Base-by-base conservation (phyloP, 1,140 invertebrate species). In the Oryctes rhinoceros region DNA sequence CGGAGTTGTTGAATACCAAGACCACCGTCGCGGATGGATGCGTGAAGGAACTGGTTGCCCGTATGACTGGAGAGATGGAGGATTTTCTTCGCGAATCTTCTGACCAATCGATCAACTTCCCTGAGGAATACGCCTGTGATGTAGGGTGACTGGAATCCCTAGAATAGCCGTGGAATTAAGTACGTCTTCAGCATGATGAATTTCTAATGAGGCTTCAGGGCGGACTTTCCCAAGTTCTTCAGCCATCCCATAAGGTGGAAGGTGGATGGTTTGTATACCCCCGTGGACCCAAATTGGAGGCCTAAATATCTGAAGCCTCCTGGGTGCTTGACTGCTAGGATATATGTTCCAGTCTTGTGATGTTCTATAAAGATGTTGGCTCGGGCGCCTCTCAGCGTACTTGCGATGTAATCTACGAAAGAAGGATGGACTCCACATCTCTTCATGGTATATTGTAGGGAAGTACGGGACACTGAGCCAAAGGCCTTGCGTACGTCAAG, bases 381-480 rank as follows among this genome's bases (percentile, higher is more conserved):
- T 0, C n/a, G n/a, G 48, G 48, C 48, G 48, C 6, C 6, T 1
- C 39, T 30, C 59, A 86, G 85, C 10, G 83, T 35, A 15, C 79
- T 48, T 44, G 81, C 80, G 9, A 87, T 78, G n/a, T 85, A 86
- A 9, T 81, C 65, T 39, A 80, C 78, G 71, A 53, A n/a, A 18
- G 4, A n/a, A 2, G 15, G 44, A 6, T 53, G 9, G 79, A 85
- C 76, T 11, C 86, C 85, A 39, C 80, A 76, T n/a, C 76, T 74
- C 37, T 62, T 48, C 48, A 87, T 82, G 2, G 85, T 80, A 24
- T 78, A 37, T 10, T 78, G 5, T 9, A 88, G 83, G 2, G 85
- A 84, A 76, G 79, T 30, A 75, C 88, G 88, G 3, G 86, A 85
- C 79, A 88, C 87, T 4, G 85, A 84, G 53, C 88, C 87, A 79